Evolutionary conservation across 2,797 vertebrate genomes (phyloP), one percentile per base, ranked within the genome.

Genomic region (Acanthis flammea): DNA sequence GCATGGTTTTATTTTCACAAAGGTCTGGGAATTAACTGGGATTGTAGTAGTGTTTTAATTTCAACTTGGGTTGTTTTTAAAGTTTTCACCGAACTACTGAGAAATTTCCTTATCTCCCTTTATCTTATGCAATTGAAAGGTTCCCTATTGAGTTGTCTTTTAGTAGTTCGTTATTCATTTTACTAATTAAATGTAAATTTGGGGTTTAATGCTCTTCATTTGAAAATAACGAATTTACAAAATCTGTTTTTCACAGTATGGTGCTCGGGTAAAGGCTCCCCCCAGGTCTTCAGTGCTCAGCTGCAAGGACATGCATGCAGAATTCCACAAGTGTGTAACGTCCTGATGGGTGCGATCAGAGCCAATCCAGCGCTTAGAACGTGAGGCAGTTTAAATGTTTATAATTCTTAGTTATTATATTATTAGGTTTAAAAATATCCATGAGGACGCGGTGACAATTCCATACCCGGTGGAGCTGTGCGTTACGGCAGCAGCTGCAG

Each of bases 1-100:
- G 84, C 91, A 93, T 97, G 86, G 91, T 93, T 96, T 97, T 97
- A 77, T 97, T 97, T 94, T 85, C 76, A 80, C 65, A 47, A 67
- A 50, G 48, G 48, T 57, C 22, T 66, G 57, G 72, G 55, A 42
- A 24, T 84, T 65, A 54, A 28, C 53, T 21, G 60, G 73, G 67
- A 25, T 53, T 14, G 14, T 47, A 24, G 47, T 23, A 35, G 27
- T 10, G 6, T 18, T 53, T 71, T 61, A 19, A 27, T 63, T 58
- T 61, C 17, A 77, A 41, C 15, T 57, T 12, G 2, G 7, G 30
- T 63, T 87, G 60, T 67, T 57, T 70, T 89, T 71, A 79, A 70
- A 86, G 50, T 24, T 71, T 70, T 72, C 28, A 10, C 3, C 74
- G 48, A 86, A 39, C 51, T 31, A 14, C 33, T 45, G 42, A 67